Base-by-base conservation (phyloP, 1,140 invertebrate genomes). In the Plectrocnemia conspersa region DNA sequence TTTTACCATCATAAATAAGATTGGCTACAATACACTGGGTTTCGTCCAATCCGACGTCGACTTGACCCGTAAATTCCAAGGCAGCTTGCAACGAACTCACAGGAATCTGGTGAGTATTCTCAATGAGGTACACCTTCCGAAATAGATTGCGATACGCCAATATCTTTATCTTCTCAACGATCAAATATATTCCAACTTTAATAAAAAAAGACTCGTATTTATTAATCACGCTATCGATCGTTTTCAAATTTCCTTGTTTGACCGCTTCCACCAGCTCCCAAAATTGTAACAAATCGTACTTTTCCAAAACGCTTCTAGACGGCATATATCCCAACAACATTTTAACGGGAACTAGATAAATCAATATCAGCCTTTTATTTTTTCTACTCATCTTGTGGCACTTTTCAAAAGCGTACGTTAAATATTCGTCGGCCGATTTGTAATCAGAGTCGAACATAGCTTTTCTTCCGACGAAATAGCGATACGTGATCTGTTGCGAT, bases 361-460 rank as follows among this genome's bases (percentile, higher is more conserved):
- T 97, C 4, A 99, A 77, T 64, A 97, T 98, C 13, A 95, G 75
- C 57, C 89, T 78, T 71, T 98, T 98, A 68, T 98, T 98, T 68
- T 86, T 91, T 41, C 75, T 75, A 53, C 85, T 89, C n/a, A 75
- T 73, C 61, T 76, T 82, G 58, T 95, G 90, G 66, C 94, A 97
- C 64, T 88, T 84, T 71, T 89, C 79, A 74, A 98, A 98, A 0
- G 96, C 93, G 76, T 88, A 98, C 1, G 88, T 86, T 4, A 98
- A 75, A 68, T 88, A 89, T 68, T 94, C 85, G 68, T 98, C 91
- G 53, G 96, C 96, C 42, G 80, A 78, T 72, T 87, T 87, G 67
- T 95, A 97, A 68, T 98, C 91, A 58, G 91, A 95, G 72, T 98
- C 95, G 73, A 98, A 98, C 89, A 98, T 97, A 1, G 92, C 89